Evolutionary conservation across 2,113 vertebrate species (phyloP).

Genomic region (Rhabdomys dilectus): DNA sequence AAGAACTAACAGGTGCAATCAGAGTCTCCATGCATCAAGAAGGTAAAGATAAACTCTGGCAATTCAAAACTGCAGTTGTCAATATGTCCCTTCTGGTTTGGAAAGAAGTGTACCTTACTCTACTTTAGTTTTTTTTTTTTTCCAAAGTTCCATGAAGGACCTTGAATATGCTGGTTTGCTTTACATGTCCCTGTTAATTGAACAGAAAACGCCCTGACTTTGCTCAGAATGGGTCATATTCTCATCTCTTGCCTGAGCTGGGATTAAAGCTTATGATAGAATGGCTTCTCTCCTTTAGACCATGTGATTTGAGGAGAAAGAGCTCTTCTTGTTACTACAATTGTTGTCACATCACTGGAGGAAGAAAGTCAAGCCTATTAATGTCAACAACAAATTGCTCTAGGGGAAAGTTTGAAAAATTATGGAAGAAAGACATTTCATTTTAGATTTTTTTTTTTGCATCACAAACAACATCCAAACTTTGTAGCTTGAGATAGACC

Average conservation of each 20-base stretch:
- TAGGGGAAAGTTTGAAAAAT: neutral
- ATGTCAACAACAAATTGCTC: neutral
- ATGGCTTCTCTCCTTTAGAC: neutral
- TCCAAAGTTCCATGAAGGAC: neutral
- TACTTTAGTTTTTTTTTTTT: neutral
- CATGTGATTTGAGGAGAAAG: neutral
- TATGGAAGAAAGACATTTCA: neutral
- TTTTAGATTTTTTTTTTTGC: neutral
- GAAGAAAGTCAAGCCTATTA: neutral
- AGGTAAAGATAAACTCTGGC: neutral
- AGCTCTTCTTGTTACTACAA: neutral
- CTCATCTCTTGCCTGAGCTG: neutral
- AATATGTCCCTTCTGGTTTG: neutral
- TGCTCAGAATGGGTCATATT: neutral
- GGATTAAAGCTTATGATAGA: neutral
- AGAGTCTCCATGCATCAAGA: neutral
- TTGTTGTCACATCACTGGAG: accelerated
- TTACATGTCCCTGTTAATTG: neutral
- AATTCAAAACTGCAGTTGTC: neutral
- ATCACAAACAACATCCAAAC: neutral
- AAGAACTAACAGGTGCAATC: neutral
- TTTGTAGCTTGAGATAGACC: neutral
- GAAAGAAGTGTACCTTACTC: neutral
- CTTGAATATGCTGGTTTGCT: neutral
- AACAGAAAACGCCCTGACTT: neutral